Conservation (phyloP, 2,113 vertebrate species). For the Mustela nigripes region DNA sequence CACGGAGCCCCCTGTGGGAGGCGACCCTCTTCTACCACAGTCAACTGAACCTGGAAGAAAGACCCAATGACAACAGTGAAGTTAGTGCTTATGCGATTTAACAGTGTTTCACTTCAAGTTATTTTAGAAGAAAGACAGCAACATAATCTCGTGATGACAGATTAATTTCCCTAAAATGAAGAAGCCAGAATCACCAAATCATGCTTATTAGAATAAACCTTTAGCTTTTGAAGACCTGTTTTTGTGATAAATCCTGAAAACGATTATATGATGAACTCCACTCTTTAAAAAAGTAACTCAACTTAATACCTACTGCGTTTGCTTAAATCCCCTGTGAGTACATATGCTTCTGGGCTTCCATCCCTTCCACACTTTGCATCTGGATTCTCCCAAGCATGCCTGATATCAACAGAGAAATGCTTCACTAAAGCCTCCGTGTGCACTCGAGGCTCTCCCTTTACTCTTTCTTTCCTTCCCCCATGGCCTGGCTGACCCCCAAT, state of each 20-base stretch:
- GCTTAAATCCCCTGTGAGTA: neutral
- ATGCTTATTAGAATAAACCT: neutral
- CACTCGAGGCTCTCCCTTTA: neutral
- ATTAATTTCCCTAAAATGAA: neutral
- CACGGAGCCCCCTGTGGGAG: neutral
- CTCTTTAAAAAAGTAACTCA: neutral
- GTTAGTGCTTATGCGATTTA: neutral
- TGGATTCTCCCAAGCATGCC: neutral
- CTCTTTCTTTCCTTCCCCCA: neutral
- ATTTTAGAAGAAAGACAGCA: neutral
- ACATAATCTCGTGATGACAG: neutral
- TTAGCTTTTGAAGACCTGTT: neutral
- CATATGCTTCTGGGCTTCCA: neutral
- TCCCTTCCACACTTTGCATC: neutral
- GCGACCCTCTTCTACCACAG: neutral
- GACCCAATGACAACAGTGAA: rapidly evolving
- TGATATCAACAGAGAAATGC: neutral
- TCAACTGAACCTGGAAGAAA: neutral
- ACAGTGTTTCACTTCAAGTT: neutral
- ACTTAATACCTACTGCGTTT: neutral
- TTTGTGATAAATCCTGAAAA: neutral
- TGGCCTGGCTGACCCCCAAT: neutral
- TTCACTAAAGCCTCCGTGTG: neutral
- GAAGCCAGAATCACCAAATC: neutral
- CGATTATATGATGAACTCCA: neutral